Evolutionary conservation across 2,888 invertebrate genomes (phyloP), one percentile per base, ranked within the genome.

Genomic region (Mystacides longicornis): DNA sequence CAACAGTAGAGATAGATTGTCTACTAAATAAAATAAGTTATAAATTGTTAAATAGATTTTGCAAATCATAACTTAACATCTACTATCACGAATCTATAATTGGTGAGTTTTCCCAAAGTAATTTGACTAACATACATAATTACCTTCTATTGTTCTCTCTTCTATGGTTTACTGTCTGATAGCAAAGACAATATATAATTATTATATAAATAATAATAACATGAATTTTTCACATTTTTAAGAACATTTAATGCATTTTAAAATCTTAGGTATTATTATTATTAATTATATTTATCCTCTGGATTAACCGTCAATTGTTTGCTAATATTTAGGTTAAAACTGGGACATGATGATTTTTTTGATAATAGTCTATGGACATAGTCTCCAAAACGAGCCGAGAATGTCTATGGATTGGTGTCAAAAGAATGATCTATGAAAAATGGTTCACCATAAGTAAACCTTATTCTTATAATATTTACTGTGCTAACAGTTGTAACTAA

Each of bases 61-160:
- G 62, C 62, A 60, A 62, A 62, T 62, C 62, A 62, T 60, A 62
- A 62, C 62, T 62, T 62, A 62, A 62, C 62, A 62, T 60, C 53
- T 49, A 58, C 37, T 58, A 56, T 58, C 60, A 56, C 54, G 56
- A 54, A 58, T 56, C 52, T 48, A 54, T 49, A 22, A n/a, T 58
- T 51, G 48, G 53, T 48, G 59, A 56, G 49, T 45, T 54, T 50
- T 49, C 48, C 52, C 54, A 54, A 54, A 46, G 22, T 42, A 48
- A n/a, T n/a, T n/a, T n/a, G n/a, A 54, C 57, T 54, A 37, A 3
- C 3, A 37, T 4, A 37, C 27, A 27, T 11, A 7, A 27, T 27
- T 14, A 14, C 16, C 42, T 27, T 45, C 54, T 49, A 49, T 47
- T 45, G n/a, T 21, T 53, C n/a, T 14, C 37, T 37, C 42, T 27